Conservation (phyloP, 1,140 invertebrate species). For the Bilobella aurantiaca region DNA sequence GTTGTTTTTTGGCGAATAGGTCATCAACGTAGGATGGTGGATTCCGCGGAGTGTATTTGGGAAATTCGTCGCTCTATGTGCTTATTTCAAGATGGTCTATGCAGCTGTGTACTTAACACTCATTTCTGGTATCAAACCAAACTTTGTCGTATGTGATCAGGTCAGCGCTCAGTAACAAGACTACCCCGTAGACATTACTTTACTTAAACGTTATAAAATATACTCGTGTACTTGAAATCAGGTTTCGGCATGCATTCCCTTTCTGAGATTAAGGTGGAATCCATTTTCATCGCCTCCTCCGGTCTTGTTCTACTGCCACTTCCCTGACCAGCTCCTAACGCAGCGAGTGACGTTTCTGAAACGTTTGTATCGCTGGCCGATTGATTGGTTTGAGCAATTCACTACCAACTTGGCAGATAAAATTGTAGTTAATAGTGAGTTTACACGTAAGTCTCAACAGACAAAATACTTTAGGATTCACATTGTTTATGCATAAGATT, state of each 20-base stretch:
- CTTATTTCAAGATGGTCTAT: slow-evolving; percentile 87
- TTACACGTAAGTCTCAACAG: slow-evolving; percentile 52
- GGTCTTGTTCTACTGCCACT: slow-evolving; percentile 94
- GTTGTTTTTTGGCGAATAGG: slow-evolving; percentile 30
- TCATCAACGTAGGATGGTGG: slow-evolving; percentile 72
- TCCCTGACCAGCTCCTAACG: slow-evolving; percentile 86
- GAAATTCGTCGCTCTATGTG: slow-evolving; percentile 75
- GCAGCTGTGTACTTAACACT: slow-evolving; percentile 56
- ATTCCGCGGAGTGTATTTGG: slow-evolving; percentile 75
- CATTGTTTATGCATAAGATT: too few relatives aligned
- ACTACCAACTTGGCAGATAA: slow-evolving; percentile 76
- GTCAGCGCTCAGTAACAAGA: slow-evolving; percentile 24
- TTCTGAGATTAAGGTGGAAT: slow-evolving; percentile 56
- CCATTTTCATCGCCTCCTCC: slow-evolving; percentile 51
- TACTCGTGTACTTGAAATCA: slow-evolving; percentile 21
- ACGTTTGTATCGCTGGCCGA: slow-evolving; percentile 68
- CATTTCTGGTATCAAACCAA: slow-evolving; percentile 49
- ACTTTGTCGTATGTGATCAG: slow-evolving; percentile 85
- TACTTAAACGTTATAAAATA: too few relatives aligned
- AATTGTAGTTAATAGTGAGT: slow-evolving; percentile 90
- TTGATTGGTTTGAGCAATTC: slow-evolving; percentile 85
- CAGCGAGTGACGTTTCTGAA: slow-evolving; percentile 56
- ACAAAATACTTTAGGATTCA: too few relatives aligned
- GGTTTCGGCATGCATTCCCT: slow-evolving; percentile 73
- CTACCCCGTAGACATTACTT: too few relatives aligned